Base-by-base conservation (phyloP, 1,140 invertebrate genomes). In the Himalopsyche phryganea region DNA sequence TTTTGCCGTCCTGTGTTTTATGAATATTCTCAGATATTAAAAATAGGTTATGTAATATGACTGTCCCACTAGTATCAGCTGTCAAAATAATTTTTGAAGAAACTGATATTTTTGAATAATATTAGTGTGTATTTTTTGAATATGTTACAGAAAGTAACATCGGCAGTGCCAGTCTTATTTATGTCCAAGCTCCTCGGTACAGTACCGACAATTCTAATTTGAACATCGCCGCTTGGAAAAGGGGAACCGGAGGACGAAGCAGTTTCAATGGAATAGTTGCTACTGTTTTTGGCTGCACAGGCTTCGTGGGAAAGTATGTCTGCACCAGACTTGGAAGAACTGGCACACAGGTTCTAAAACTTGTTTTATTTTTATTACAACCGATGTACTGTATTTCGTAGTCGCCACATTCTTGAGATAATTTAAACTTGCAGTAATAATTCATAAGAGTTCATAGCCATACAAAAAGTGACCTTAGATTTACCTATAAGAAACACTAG, bases 211-310 rank as follows among this genome's bases (percentile, higher is more conserved):
- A 54, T 7, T 75, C 79, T 59, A 73, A 80, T 52, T 74, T 80
- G 0, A 83, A 82, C 56, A 70, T 87, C n/a, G 70, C 84, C 23
- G 71, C 77, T 5, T 74, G 91, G 65, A 92, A 91, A 73, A 80
- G 90, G 68, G 96, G 95, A 15, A 93, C 91, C 36, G 96, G 96
- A 32, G 96, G 96, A 32, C 85, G 97, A 17, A 91, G 90, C 61
- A 97, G 94, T 67, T 99, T 98, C 69, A 98, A 90, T 79, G 97
- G 98, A 0, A 84, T 92, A 57, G 92, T 98, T 3, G 94, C 91
- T 7, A 99, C 97, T n/a, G 87, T 99, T 1, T 99, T 99, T 77
- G 97, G 97, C 28, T 83, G 83, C 36, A 86, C 83, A 48, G 97
- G 97, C 7, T 94, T 94, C 67, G 69, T 98, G 6, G 97, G 96